Base-by-base conservation (phyloP, 37 sponge, comb jelly and placozoan species). In the Tethya wilhelma region DNA sequence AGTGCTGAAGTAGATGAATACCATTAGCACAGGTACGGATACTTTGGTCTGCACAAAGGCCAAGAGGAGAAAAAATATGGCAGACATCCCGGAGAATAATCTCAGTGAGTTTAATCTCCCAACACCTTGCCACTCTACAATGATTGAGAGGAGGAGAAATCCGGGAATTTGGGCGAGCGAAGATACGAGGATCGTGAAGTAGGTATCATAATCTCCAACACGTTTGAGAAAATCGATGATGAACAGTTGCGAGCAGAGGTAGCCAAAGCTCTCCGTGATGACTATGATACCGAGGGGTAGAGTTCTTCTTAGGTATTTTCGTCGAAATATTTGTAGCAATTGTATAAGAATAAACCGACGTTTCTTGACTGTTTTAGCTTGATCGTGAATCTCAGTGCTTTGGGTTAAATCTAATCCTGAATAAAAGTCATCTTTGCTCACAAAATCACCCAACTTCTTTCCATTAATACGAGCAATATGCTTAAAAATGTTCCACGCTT, bases 61-160 rank as follows among this genome's bases (percentile, higher is more conserved):
- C 12, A 90, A 73, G 9, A 84, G 69, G 0, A 84, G 55, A 22
- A 84, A 69, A 36, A 40, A 90, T 6, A 67, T 23, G 3, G 46
- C 66, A 38, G 77, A 36, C 33, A 80, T 1, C 1, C 41, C 22
- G 20, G 75, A 56, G 40, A 63, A 84, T 1, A 84, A 25, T 30
- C 90, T 28, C 7, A 90, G 37, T 4, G 90, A 69, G 71, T 90
- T 84, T 1, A 90, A 58, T 59, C 90, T 26, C 1, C 90, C 90
- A 29, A 90, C 67, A 59, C 45, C 29, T 4, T 53, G 75, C 90
- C 85, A 90, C 44, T 90, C 90, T 1, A 74, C 68, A 31, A 90
- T 84, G 30, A 90, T 84, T 17, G 84, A 43, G 43, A 90, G 39
- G 33, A 90, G 71, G 0, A 84, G 36, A 9, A 90, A 79, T 32